Percentiles rank a stretch among this genome's conserved stretches.
Evolutionary conservation across 2,888 invertebrate species (phyloP).

Genomic region (Plebejus melissa): DNA sequence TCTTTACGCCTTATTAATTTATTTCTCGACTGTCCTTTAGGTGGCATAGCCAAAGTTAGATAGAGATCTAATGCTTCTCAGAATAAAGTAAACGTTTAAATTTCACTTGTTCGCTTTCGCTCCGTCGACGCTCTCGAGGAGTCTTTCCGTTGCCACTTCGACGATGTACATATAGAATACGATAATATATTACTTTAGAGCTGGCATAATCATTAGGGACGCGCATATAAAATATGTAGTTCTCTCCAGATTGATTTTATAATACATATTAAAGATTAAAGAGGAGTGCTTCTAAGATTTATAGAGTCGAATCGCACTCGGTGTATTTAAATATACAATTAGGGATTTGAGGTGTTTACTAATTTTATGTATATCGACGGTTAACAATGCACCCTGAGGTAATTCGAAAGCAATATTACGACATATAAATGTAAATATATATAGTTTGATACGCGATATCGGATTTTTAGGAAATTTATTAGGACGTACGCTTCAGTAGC

Average conservation of each 20-base stretch:
- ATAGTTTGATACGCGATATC: constrained; percentile 74
- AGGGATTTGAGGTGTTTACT: constrained; percentile 74
- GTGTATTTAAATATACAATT: constrained; percentile 57
- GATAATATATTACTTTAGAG: constrained; percentile 53
- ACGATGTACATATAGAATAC: constrained; percentile 32
- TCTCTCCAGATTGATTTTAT: constrained; percentile 40
- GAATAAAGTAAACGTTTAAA: constrained; percentile 39
- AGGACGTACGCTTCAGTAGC: constrained; percentile 71
- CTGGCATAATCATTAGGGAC: constrained; percentile 68
- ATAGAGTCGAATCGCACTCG: constrained; percentile 70
- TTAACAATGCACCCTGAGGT: constrained; percentile 70
- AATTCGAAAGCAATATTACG: constrained; percentile 78
- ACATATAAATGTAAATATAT: constrained; percentile 78
- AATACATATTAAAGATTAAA: constrained; percentile 52
- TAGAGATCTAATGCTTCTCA: constrained; percentile 68
- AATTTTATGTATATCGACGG: constrained; percentile 66
- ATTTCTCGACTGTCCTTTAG: constrained; percentile 55
- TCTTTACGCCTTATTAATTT: constrained; percentile 64
- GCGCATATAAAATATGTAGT: constrained; percentile 64
- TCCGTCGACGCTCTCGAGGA: constrained; percentile 34
- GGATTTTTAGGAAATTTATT: constrained; percentile 76
- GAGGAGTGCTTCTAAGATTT: constrained; percentile 72
- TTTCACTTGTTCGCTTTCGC: constrained; percentile 43
- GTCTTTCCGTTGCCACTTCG: constrained; percentile 40
- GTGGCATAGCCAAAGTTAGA: constrained; percentile 76